A percentile compares a stretch with the other conserved stretches of the same genome.
Evolutionary conservation across 2,888 invertebrate genomes (phyloP).

Genomic region (Pristionchus mayeri): DNA sequence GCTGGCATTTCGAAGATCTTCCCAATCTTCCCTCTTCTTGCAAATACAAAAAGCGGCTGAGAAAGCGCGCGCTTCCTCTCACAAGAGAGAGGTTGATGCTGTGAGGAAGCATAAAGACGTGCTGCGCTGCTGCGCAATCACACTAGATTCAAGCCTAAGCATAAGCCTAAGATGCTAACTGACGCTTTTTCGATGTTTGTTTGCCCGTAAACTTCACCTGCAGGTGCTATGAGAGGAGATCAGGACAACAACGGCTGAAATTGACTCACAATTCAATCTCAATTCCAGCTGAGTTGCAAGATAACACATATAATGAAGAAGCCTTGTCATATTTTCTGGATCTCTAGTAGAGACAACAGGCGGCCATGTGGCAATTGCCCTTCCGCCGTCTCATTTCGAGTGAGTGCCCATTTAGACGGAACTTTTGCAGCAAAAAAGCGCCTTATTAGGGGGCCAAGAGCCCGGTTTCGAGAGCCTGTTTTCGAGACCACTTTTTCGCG

Average conservation of each 20-base stretch:
- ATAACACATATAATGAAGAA: no score
- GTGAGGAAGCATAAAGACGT: conserved; percentile 21
- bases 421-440: neutral
- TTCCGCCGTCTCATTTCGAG: neutral
- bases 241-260: no score
- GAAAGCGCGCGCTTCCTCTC: neutral
- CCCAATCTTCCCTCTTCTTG: neutral
- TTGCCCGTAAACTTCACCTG: neutral
- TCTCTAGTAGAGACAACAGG: no score
- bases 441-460: neutral
- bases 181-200: neutral
- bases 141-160: neutral
- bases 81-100: neutral
- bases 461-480: neutral
- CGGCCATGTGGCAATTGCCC: neutral
- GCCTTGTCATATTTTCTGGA: no score
- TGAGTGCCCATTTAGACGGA: neutral
- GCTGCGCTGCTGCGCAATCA: neutral
- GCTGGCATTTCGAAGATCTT: neutral
- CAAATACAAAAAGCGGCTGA: neutral
- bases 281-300: no score
- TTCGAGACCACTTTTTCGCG: neutral
- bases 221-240: no score
- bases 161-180: neutral
- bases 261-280: neutral